A percentile compares a stretch with the other conserved stretches of the same genome.
phyloP scores from a whole-genome alignment of 2,113 vertebrate genomes.

The Cinclus mexicanus region DNA sequence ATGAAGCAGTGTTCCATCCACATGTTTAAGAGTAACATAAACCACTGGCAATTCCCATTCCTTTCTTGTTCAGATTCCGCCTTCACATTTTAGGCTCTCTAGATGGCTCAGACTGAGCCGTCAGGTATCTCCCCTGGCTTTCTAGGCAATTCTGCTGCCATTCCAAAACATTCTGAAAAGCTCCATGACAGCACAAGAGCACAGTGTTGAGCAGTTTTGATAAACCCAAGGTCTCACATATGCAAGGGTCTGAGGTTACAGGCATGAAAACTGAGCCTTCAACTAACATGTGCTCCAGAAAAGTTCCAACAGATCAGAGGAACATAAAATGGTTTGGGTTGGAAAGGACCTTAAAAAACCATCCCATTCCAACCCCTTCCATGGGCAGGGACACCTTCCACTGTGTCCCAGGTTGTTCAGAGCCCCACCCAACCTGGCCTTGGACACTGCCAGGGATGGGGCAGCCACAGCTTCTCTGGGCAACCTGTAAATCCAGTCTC shows the following conservation, averaged over 20 bases:
- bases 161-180: background rate
- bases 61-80: background rate
- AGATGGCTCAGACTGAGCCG: background rate
- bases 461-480: background rate
- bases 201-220: background rate
- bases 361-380: background rate
- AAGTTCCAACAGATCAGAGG: background rate
- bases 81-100: background rate
- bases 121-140: background rate
- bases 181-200: background rate
- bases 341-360: background rate
- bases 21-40: background rate
- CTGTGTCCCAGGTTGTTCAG: background rate
- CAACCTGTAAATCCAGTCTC: background rate
- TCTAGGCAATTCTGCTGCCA: background rate
- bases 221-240: background rate
- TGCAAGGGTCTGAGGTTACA: background rate
- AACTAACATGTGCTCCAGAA: background rate
- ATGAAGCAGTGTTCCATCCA: background rate
- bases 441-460: background rate
- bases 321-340: background rate
- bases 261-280: background rate
- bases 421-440: background rate
- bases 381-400: background rate
- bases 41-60: background rate